Evolutionary conservation across 2,888 invertebrate species (phyloP).

Genomic region (Ennomos erosarius): DNA sequence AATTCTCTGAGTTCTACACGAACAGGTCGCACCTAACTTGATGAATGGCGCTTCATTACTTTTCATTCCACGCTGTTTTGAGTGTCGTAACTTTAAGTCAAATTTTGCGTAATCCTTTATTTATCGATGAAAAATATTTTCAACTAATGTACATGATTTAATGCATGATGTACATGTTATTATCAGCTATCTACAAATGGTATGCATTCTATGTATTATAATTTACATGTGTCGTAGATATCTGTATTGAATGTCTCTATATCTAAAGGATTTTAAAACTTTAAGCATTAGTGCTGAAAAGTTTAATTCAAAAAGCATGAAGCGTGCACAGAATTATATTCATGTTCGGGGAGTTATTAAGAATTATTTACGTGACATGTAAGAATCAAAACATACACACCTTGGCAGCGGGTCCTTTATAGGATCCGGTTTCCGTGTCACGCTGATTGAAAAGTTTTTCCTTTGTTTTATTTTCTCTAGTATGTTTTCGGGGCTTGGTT

Average conservation of each 20-base stretch:
- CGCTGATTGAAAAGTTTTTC: constrained; percentile 80
- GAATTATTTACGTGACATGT: constrained; percentile 79
- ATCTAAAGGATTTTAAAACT: constrained; percentile 61
- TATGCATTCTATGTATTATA: constrained; percentile 35
- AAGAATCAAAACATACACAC: constrained; percentile 76
- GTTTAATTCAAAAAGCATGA: constrained; percentile 78
- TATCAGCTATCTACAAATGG: constrained; percentile 45
- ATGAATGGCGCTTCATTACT: constrained; percentile 26
- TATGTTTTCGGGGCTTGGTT: constrained; percentile 81
- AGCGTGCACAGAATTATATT: constrained; percentile 80
- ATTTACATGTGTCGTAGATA: constrained; percentile 52
- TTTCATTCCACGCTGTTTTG: constrained; percentile 23
- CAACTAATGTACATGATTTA: constrained; percentile 20
- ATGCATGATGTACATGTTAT: no score
- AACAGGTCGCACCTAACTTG: constrained; percentile 21
- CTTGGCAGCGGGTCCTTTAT: constrained; percentile 75
- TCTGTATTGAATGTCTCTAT: constrained; percentile 47
- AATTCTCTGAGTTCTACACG: constrained; percentile 2
- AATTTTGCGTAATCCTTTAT: constrained; percentile 7
- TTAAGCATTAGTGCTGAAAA: constrained; percentile 80
- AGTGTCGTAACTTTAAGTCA: constrained; percentile 10
- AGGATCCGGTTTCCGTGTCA: constrained; percentile 75
- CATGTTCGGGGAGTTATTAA: constrained; percentile 77
- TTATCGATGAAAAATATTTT: constrained; percentile 12
- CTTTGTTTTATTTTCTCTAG: constrained; percentile 81